Evolutionary conservation across 2,888 invertebrate species (phyloP).

Genomic region (Drosophila quinaria): DNA sequence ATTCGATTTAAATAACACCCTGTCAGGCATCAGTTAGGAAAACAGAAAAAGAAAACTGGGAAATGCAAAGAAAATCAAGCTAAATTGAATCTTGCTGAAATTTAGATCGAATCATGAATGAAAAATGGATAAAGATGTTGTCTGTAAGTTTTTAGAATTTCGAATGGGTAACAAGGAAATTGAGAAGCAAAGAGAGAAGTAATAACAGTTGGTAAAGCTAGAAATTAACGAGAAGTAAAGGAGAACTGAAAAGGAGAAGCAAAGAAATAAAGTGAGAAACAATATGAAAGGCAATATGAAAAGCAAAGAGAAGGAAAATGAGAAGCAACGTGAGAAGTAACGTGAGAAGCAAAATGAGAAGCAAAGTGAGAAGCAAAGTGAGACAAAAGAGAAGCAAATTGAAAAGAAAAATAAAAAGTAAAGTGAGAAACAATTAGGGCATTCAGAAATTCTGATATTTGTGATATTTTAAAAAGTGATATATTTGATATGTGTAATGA

Average conservation of each 20-base stretch:
- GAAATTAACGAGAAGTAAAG: not conserved
- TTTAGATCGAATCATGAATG: conserved; percentile 8
- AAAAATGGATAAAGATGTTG: not conserved
- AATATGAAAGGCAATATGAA: not conserved
- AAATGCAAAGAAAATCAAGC: not conserved
- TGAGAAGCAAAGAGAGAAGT: not conserved
- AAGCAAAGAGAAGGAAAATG: not conserved
- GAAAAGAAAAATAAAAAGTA: no score
- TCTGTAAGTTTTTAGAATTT: not conserved
- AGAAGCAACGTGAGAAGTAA: not conserved
- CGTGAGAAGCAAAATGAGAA: not conserved
- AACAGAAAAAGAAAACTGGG: not conserved
- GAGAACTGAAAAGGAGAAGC: not conserved
- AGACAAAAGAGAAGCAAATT: no score
- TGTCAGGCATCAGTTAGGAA: conserved; percentile 4
- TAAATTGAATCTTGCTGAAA: conserved; percentile 6
- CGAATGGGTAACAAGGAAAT: not conserved
- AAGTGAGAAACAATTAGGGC: no score
- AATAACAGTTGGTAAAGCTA: not conserved
- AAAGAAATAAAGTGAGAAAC: not conserved
- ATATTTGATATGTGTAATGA: no score
- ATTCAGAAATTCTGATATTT: no score
- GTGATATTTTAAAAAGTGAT: no score
- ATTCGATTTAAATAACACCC: conserved; percentile 46
- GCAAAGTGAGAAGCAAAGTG: no score